A percentile compares a stretch with the other conserved stretches of the same genome.
Evolutionary conservation across 1,140 invertebrate genomes (phyloP).

Genomic region (Sarcophaga bullata): DNA sequence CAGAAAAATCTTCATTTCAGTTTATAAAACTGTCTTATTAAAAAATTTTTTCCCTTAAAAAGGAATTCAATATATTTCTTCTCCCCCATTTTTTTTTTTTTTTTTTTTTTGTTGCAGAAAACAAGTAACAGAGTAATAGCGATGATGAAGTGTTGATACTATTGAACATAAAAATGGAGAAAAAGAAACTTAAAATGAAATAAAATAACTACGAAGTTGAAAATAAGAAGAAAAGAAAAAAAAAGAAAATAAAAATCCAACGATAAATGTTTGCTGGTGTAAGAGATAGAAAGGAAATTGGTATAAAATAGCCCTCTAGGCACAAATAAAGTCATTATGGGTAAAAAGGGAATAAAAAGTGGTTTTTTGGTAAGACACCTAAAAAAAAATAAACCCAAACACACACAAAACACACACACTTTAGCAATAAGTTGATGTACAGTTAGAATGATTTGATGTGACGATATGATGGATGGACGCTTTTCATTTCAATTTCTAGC

Average conservation of each 20-base stretch:
- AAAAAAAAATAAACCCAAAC: no score
- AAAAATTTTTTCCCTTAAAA: neutral
- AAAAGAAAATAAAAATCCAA: neutral
- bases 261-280: neutral
- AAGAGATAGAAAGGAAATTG: constrained; percentile 23
- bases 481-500: constrained; percentile 10
- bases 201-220: constrained; percentile 15
- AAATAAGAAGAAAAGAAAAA: neutral
- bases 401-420: neutral
- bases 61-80: neutral
- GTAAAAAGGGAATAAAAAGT: constrained; percentile 36
- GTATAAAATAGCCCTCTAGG: constrained; percentile 38
- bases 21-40: no score
- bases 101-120: no score
- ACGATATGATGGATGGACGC: neutral
- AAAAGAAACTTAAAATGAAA: neutral
- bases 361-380: constrained; percentile 22
- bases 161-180: neutral
- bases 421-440: neutral
- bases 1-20: no score
- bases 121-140: neutral
- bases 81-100: neutral
- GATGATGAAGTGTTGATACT: constrained; percentile 34
- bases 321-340: constrained; percentile 37
- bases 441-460: neutral